Percentiles rank a stretch among this genome's conserved stretches.
phyloP scores from a whole-genome alignment of 2,888 invertebrate genomes.

The Diarsia rubi region DNA sequence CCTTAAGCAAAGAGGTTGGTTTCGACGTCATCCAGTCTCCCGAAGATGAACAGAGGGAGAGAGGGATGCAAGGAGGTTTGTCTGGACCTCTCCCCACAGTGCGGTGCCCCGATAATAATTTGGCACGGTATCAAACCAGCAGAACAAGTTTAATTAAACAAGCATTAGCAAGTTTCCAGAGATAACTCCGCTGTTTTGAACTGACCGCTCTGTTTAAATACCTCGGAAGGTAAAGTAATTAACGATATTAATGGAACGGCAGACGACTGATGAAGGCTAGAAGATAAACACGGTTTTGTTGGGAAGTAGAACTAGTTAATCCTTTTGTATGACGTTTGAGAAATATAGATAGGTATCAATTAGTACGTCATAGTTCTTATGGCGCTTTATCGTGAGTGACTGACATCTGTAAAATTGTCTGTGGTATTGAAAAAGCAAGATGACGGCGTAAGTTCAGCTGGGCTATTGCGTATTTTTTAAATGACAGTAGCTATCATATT shows the following conservation, averaged over 20 bases:
- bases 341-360: background rate
- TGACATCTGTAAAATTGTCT: background rate
- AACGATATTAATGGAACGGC: conserved; percentile 40
- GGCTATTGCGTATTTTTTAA: too few relatives aligned
- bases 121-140: conserved; percentile 64
- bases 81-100: conserved; percentile 3
- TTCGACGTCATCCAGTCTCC: background rate
- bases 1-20: background rate
- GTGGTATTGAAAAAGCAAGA: background rate
- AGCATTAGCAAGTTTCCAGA: conserved; percentile 63
- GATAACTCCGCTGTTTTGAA: conserved; percentile 57
- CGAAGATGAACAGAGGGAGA: background rate
- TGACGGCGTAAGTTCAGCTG: background rate
- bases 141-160: conserved; percentile 74
- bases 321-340: background rate
- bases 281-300: conserved; percentile 4
- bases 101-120: conserved; percentile 64
- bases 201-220: conserved; percentile 52
- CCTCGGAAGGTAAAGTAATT: conserved; percentile 40
- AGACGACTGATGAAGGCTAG: conserved; percentile 7
- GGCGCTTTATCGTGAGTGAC: background rate
- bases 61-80: conserved; percentile 13
- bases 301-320: background rate
- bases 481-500: too few relatives aligned
- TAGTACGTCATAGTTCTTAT: background rate